Conservation (phyloP, 2,888 invertebrate species). For the Ligdia adustata region DNA sequence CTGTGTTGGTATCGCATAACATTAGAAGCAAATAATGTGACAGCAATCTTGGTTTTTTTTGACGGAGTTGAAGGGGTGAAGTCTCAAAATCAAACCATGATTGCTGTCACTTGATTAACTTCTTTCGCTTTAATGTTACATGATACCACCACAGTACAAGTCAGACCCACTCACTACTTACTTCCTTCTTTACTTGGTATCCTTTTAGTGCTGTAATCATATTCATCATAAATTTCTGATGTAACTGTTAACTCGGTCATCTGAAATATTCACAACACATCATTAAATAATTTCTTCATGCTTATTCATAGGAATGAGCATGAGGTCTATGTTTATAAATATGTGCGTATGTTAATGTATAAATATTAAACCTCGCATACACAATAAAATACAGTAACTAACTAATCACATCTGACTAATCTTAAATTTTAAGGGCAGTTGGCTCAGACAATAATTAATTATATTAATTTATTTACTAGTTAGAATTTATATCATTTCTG, state of each 20-base stretch:
- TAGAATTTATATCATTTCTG: conserved; percentile 2
- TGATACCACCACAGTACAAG: no score
- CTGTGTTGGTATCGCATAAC: no score
- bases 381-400: neutral
- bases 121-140: no score
- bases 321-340: conserved; percentile 35
- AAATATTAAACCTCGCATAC: conserved; percentile 5
- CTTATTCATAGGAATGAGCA: conserved; percentile 16
- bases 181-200: conserved; percentile 75
- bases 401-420: conserved; percentile 19
- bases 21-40: no score
- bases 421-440: conserved; percentile 31
- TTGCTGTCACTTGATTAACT: no score
- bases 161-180: no score
- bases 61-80: no score
- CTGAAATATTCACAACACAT: conserved; percentile 50
- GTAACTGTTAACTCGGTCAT: conserved; percentile 86
- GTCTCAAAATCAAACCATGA: no score
- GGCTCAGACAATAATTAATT: conserved; percentile 1
- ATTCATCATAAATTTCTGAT: conserved; percentile 90
- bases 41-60: no score
- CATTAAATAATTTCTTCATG: neutral
- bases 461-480: neutral
- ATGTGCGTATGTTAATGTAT: no score
- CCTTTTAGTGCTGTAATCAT: conserved; percentile 82